Percentiles rank a stretch among this genome's conserved stretches.
phyloP scores from a whole-genome alignment of 2,888 invertebrate species.

The Eupithecia inturbata region DNA sequence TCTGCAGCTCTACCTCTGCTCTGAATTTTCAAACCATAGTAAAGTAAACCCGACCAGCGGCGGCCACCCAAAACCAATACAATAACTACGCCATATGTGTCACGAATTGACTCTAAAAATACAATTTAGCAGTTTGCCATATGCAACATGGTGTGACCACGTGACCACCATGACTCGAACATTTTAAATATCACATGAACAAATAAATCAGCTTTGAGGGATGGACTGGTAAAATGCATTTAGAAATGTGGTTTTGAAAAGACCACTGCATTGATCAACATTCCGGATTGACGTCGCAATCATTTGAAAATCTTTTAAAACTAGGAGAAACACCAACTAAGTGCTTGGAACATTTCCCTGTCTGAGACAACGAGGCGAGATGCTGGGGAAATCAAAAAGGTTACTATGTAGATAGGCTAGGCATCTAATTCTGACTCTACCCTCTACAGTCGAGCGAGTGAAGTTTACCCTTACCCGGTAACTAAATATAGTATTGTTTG shows the following conservation, averaged over 20 bases:
- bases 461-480: too few relatives aligned
- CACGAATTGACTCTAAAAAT: constrained; percentile 51
- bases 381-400: background rate
- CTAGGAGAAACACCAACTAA: background rate
- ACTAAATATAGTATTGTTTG: too few relatives aligned
- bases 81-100: constrained; percentile 50
- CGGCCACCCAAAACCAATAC: constrained; percentile 8
- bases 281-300: background rate
- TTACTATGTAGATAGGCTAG: too few relatives aligned
- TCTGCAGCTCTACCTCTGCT: too few relatives aligned
- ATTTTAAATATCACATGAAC: too few relatives aligned
- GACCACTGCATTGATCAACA: background rate
- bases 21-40: constrained; percentile 5
- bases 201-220: background rate
- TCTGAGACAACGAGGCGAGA: too few relatives aligned
- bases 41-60: background rate
- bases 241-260: background rate
- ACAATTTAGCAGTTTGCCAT: constrained; percentile 50
- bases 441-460: too few relatives aligned
- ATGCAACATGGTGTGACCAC: constrained; percentile 57
- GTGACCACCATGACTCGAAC: constrained; percentile 43
- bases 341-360: background rate
- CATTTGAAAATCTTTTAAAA: background rate
- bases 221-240: background rate
- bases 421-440: too few relatives aligned